A percentile compares a stretch with the other conserved stretches of the same genome.
phyloP scores from a whole-genome alignment of 1,140 invertebrate species.

The Zaprionus davidi region DNA sequence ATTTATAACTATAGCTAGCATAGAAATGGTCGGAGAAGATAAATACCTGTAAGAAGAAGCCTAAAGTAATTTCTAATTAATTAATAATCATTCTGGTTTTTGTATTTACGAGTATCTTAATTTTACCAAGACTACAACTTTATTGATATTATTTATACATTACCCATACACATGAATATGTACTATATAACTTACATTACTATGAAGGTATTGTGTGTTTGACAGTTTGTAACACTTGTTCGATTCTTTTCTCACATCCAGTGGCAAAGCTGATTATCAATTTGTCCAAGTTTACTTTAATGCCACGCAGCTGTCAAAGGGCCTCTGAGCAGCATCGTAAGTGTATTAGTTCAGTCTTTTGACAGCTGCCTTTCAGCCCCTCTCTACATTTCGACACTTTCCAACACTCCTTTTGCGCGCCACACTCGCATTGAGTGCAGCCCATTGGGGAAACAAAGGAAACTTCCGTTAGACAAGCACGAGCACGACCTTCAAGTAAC shows the following conservation, averaged over 20 bases:
- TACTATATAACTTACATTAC: too few relatives aligned
- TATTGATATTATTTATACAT: too few relatives aligned
- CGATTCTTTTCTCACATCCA: neutral
- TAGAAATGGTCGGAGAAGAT: too few relatives aligned
- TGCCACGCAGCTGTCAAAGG: neutral
- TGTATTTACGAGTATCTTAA: too few relatives aligned
- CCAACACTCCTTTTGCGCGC: constrained; percentile 4
- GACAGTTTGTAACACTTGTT: neutral
- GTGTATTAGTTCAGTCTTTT: neutral
- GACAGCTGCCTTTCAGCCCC: neutral
- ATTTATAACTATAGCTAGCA: too few relatives aligned
- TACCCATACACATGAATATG: too few relatives aligned
- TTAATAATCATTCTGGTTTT: too few relatives aligned
- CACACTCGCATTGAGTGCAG: constrained; percentile 3
- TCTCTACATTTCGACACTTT: neutral
- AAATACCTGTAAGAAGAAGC: too few relatives aligned
- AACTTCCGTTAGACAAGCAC: neutral
- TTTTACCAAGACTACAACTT: too few relatives aligned
- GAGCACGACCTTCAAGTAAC: constrained; percentile 34
- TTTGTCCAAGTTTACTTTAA: constrained; percentile 2
- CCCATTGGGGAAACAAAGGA: constrained; percentile 7
- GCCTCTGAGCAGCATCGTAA: neutral
- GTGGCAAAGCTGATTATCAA: neutral
- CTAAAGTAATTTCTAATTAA: too few relatives aligned
- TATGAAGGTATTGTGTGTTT: too few relatives aligned